phyloP scores from a whole-genome alignment of 2,888 invertebrate species.

The Dryadula phaetusa region DNA sequence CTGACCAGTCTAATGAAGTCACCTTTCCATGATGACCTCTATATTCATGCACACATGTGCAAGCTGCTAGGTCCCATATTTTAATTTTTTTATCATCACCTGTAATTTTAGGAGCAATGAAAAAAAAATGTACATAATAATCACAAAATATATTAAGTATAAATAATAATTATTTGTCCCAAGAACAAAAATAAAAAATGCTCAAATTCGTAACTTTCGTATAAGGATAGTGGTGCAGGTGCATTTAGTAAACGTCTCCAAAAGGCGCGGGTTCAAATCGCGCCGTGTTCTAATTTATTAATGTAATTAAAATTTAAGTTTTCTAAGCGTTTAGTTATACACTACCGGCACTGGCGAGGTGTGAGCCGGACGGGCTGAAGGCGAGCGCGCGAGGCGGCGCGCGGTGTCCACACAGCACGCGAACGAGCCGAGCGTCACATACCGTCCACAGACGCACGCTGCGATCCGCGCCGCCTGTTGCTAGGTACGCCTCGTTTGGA shows the following conservation, averaged over 20 bases:
- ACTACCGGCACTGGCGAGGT: conserved; percentile 92
- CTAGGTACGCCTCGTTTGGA: conserved; percentile 95
- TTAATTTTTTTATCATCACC: conserved; percentile 89
- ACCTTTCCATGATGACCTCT: conserved; percentile 86
- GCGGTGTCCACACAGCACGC: conserved; percentile 91
- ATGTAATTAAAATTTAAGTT: too few relatives aligned
- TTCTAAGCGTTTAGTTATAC: too few relatives aligned
- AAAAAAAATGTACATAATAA: too few relatives aligned
- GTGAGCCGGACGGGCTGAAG: conserved; percentile 93
- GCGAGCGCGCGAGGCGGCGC: conserved; percentile 90
- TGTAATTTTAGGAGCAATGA: conserved; percentile 51
- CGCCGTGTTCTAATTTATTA: too few relatives aligned
- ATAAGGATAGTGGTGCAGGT: too few relatives aligned
- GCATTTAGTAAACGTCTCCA: too few relatives aligned
- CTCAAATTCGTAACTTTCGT: too few relatives aligned
- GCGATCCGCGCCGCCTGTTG: conserved; percentile 95
- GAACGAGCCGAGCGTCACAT: conserved; percentile 91
- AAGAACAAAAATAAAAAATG: too few relatives aligned
- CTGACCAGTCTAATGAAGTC: conserved; percentile 86
- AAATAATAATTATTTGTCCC: too few relatives aligned
- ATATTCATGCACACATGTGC: conserved; percentile 86
- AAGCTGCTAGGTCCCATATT: conserved; percentile 89
- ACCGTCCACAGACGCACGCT: conserved; percentile 94
- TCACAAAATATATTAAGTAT: too few relatives aligned
- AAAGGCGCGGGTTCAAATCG: too few relatives aligned